phyloP scores from a whole-genome alignment of 1,140 invertebrate species.

The Halesus radiatus region DNA sequence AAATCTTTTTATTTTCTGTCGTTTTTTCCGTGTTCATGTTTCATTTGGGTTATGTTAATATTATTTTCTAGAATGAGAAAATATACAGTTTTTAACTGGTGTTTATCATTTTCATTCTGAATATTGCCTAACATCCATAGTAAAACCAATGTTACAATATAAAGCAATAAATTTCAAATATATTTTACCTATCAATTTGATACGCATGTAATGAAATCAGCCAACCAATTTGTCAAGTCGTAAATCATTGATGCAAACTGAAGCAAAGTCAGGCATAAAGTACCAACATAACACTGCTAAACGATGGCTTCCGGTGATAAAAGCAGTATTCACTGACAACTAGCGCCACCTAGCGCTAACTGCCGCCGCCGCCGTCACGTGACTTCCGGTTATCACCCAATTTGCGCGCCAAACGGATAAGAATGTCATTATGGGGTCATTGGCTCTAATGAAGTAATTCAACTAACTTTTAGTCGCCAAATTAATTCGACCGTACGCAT shows the following conservation, averaged over 20 bases:
- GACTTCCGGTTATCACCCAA: constrained; percentile 27
- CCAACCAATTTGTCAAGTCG: background rate
- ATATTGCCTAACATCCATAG: too few relatives aligned
- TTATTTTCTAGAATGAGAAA: too few relatives aligned
- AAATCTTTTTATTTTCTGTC: too few relatives aligned
- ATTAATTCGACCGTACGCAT: background rate
- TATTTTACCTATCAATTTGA: too few relatives aligned
- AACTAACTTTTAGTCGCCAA: background rate
- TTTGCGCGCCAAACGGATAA: constrained; percentile 21
- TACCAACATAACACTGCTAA: background rate
- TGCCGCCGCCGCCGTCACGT: constrained; percentile 11
- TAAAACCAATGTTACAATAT: too few relatives aligned
- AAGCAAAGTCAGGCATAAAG: background rate
- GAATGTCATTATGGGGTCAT: constrained; percentile 16
- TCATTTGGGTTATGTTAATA: too few relatives aligned
- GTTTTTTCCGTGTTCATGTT: too few relatives aligned
- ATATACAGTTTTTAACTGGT: too few relatives aligned
- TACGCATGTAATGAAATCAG: too few relatives aligned
- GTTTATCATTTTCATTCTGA: too few relatives aligned
- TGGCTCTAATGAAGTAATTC: background rate
- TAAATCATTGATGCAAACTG: background rate
- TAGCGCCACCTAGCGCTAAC: constrained; percentile 1
- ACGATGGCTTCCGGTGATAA: constrained; percentile 19
- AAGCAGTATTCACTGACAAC: constrained; percentile 2
- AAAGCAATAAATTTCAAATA: too few relatives aligned